A percentile compares a stretch with the other conserved stretches of the same genome.
Conservation (phyloP, 1,140 invertebrate genomes). For the Trachymyrmex septentrionalis region DNA sequence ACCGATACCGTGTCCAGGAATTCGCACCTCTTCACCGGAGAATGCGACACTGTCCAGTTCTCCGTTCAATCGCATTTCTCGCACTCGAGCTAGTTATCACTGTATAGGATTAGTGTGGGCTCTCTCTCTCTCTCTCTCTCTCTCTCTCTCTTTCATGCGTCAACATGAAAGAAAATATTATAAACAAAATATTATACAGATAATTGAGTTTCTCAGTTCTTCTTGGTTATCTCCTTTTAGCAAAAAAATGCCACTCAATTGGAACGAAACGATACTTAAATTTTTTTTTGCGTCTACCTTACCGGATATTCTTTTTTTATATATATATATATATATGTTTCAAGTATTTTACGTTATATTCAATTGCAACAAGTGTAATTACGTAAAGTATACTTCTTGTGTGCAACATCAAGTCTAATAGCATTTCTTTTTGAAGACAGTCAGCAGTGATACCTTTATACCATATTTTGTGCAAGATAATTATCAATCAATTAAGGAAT, state of each 20-base stretch:
- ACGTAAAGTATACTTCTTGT: neutral
- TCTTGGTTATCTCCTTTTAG: neutral
- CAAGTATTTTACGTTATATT: too few relatives aligned
- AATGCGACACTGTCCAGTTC: neutral
- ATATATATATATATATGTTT: too few relatives aligned
- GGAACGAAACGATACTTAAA: neutral
- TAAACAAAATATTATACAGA: neutral
- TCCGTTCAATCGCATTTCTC: neutral
- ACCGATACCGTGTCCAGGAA: constrained; percentile 33
- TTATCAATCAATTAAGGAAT: neutral
- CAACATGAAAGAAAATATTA: neutral
- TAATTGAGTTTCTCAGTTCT: neutral
- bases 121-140: too few relatives aligned
- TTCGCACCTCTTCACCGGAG: constrained; percentile 6
- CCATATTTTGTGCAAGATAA: neutral
- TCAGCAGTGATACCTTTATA: neutral
- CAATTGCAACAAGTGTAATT: neutral
- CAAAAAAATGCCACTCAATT: neutral
- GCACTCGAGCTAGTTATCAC: neutral
- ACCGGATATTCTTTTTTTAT: neutral
- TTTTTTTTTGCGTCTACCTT: neutral
- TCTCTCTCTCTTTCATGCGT: neutral
- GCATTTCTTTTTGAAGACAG: neutral
- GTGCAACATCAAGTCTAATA: neutral
- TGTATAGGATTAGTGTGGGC: neutral